phyloP scores from a whole-genome alignment of 2,113 vertebrate species.

The Panthera tigris region DNA sequence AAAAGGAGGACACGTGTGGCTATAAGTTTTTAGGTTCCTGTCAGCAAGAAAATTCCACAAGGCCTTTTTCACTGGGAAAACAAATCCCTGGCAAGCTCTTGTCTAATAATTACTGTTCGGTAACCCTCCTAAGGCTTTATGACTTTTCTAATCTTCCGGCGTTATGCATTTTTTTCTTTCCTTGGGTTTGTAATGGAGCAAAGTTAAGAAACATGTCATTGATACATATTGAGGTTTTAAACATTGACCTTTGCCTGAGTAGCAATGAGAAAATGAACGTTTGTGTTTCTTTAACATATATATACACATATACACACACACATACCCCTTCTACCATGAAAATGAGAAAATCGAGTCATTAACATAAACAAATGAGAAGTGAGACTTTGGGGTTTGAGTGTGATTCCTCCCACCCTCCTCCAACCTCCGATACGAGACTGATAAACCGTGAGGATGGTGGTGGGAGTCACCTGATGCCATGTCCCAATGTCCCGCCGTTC shows the following conservation, averaged over 20 bases:
- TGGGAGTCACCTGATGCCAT: background rate
- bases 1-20: background rate
- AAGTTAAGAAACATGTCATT: background rate
- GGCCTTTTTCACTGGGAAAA: background rate
- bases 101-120: background rate
- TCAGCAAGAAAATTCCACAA: background rate
- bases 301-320: background rate
- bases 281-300: background rate
- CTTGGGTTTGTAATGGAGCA: background rate
- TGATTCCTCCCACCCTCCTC: background rate
- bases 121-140: background rate
- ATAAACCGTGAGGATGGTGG: background rate
- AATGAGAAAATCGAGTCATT: background rate
- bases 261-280: background rate
- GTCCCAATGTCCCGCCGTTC: background rate
- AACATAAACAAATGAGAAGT: background rate
- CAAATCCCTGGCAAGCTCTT: background rate
- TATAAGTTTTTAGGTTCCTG: background rate
- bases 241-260: background rate
- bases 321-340: background rate
- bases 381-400: background rate
- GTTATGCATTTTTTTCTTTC: background rate
- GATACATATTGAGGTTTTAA: background rate
- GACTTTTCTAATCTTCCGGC: background rate
- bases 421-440: background rate